Conservation (phyloP, 2,797 vertebrate genomes). For the Discoglossus pictus region DNA sequence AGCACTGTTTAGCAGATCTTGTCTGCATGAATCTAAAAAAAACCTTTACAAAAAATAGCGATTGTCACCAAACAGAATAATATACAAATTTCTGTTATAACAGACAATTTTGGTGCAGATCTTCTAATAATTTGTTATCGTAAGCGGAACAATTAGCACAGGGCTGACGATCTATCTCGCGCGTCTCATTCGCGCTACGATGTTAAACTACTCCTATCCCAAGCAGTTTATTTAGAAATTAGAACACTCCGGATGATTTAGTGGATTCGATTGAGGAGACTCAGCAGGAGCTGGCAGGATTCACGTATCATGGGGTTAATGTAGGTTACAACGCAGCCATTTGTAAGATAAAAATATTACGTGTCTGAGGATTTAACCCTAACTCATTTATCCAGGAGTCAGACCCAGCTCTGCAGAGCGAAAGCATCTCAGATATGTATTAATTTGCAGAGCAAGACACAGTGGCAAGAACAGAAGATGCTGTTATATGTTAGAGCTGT, state of each 20-base stretch:
- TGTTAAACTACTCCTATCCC: constrained; percentile 59
- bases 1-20: no score
- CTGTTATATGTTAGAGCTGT: no score
- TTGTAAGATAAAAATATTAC: constrained; percentile 75
- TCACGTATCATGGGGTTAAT: constrained; percentile 73
- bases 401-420: no score
- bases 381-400: no score
- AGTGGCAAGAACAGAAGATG: no score
- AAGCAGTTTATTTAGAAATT: constrained; percentile 69
- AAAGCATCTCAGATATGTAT: no score
- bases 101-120: constrained; percentile 18
- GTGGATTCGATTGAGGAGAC: constrained; percentile 72
- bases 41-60: no score
- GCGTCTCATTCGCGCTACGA: constrained; percentile 56
- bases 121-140: constrained; percentile 35
- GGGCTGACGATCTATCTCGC: constrained; percentile 63
- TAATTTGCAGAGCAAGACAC: no score
- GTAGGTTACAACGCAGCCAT: constrained; percentile 75
- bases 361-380: constrained; percentile 81
- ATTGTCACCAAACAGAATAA: no score
- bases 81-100: constrained; percentile 6
- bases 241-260: constrained; percentile 68
- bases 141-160: constrained; percentile 66
- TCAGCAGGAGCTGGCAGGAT: constrained; percentile 74
- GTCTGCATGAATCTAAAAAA: no score